Conservation (phyloP, 1,140 invertebrate species). For the Liolophura sinensis region DNA sequence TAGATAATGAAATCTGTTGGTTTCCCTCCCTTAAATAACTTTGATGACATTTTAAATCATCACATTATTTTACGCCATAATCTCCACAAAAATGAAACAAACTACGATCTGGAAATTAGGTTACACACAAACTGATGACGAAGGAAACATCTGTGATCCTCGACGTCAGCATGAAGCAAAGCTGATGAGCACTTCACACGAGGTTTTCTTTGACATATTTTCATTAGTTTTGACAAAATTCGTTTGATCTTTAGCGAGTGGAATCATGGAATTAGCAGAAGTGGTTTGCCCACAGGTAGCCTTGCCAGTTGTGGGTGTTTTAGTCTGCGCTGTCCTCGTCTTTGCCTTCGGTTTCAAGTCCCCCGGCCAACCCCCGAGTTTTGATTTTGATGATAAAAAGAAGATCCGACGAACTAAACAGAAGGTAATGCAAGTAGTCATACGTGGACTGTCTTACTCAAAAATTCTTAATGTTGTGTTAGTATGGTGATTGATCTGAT, state of each 20-base stretch:
- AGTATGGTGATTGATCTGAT: too few relatives aligned
- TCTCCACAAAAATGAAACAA: too few relatives aligned
- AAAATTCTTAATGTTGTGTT: too few relatives aligned
- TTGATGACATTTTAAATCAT: too few relatives aligned
- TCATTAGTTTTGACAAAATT: too few relatives aligned
- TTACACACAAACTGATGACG: slow-evolving; percentile 36
- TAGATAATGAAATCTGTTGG: too few relatives aligned
- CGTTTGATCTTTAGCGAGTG: neutral
- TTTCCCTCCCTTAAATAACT: too few relatives aligned
- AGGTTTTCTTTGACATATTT: neutral
- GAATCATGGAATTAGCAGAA: slow-evolving; percentile 49
- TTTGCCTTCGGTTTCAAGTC: slow-evolving; percentile 60
- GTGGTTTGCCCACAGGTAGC: slow-evolving; percentile 53
- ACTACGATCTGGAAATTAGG: too few relatives aligned
- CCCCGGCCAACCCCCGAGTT: slow-evolving; percentile 56
- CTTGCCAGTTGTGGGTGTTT: slow-evolving; percentile 54
- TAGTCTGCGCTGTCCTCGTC: slow-evolving; percentile 56
- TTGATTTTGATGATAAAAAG: slow-evolving; percentile 53
- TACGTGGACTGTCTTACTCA: slow-evolving; percentile 16
- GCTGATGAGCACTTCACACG: neutral
- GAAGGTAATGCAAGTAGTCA: slow-evolving; percentile 33
- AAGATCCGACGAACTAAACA: slow-evolving; percentile 41
- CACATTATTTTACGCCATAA: too few relatives aligned
- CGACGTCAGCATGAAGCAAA: slow-evolving; percentile 45
- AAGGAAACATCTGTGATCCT: slow-evolving; percentile 22